phyloP scores from a whole-genome alignment of 2,113 vertebrate genomes.

The Channa maculata region DNA sequence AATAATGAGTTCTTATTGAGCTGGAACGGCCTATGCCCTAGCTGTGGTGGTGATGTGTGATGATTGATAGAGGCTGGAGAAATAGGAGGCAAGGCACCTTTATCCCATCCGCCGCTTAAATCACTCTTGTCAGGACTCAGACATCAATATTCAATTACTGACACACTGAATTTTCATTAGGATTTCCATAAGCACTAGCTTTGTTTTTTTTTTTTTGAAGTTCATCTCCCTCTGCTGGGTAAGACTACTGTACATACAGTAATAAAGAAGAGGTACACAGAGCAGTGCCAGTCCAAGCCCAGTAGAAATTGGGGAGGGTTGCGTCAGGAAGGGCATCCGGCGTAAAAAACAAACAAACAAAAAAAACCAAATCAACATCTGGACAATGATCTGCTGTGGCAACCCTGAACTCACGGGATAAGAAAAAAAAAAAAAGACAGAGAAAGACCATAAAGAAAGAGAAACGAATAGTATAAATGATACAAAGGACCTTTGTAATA shows the following conservation, averaged over 20 bases:
- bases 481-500: no score
- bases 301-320: no score
- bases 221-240: background rate
- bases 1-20: constrained; percentile 49
- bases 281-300: no score
- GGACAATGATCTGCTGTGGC: no score
- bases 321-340: no score
- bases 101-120: constrained; percentile 52
- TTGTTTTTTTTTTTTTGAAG: constrained; percentile 41
- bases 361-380: no score
- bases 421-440: no score
- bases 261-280: no score
- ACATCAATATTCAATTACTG: constrained; percentile 68
- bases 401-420: no score
- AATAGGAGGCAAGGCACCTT: constrained; percentile 46
- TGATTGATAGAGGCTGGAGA: constrained; percentile 61
- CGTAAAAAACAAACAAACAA: no score
- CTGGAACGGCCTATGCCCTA: constrained; percentile 37
- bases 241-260: background rate
- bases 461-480: no score
- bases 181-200: background rate
- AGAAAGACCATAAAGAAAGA: no score
- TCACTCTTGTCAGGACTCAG: constrained; percentile 40
- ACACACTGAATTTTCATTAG: constrained; percentile 55
- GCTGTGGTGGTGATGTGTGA: constrained; percentile 27